Conservation (phyloP, 1,140 invertebrate species). For the Hyphantria cunea region DNA sequence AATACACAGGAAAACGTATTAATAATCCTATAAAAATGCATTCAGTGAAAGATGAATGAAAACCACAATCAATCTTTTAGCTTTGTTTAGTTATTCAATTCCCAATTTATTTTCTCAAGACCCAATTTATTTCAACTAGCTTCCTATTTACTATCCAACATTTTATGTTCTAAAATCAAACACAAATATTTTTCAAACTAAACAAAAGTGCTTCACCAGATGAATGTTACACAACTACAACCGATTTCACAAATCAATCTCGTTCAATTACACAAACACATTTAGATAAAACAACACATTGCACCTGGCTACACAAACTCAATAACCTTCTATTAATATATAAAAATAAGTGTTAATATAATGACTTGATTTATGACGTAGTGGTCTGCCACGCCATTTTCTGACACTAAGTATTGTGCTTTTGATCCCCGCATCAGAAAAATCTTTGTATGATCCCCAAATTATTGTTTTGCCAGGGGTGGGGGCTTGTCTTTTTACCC, state of each 20-base stretch:
- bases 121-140: background rate
- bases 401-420: no score
- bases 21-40: no score
- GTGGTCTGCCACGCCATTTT: constrained; percentile 30
- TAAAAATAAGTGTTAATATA: constrained; percentile 35
- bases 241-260: background rate
- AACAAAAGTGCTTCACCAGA: background rate
- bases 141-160: background rate
- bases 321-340: background rate
- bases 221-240: background rate
- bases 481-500: no score
- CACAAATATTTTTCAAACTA: background rate
- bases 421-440: no score
- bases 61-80: no score
- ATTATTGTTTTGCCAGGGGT: no score
- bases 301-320: background rate
- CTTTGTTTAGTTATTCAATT: background rate
- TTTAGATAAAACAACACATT: background rate
- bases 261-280: background rate
- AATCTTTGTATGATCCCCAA: no score
- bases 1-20: no score
- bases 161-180: background rate
- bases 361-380: no score
- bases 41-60: no score
- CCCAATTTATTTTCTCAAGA: no score